These are phyloP conservation scores for Myxocyprinus asiaticus DNA, from an alignment of 2,113 vertebrate genomes.

Conservation along the genomic window DNA sequence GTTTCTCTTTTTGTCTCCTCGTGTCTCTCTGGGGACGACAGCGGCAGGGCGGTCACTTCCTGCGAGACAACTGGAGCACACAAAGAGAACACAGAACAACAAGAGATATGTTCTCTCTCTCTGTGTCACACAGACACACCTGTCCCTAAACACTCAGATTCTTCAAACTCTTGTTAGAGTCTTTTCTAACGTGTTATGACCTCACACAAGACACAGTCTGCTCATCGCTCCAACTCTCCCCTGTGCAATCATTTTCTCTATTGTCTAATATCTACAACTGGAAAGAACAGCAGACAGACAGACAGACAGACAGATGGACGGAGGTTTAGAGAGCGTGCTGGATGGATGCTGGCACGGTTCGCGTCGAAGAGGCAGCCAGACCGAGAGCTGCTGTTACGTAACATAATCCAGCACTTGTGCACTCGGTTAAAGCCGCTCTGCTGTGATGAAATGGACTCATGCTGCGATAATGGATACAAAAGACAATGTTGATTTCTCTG, in stretches of 20 bases:
- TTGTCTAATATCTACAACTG: no score
- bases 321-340: not conserved
- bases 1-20: not conserved
- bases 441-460: not conserved
- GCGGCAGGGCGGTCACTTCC: constrained; percentile 33
- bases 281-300: not conserved
- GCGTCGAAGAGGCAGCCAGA: not conserved
- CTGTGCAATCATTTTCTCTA: no score
- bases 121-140: not conserved
- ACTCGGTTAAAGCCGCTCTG: not conserved
- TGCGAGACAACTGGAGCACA: not conserved
- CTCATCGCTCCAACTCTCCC: no score
- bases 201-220: not conserved
- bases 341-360: not conserved
- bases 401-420: not conserved
- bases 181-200: not conserved
- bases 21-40: not conserved
- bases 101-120: not conserved
- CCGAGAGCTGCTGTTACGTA: not conserved
- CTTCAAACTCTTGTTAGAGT: not conserved
- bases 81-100: not conserved
- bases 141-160: not conserved
- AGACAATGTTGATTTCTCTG: not conserved
- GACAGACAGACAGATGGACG: not conserved
- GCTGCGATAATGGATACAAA: not conserved